Evolutionary conservation across 2,888 invertebrate species (phyloP).

Genomic region (Eupithecia dodoneata): DNA sequence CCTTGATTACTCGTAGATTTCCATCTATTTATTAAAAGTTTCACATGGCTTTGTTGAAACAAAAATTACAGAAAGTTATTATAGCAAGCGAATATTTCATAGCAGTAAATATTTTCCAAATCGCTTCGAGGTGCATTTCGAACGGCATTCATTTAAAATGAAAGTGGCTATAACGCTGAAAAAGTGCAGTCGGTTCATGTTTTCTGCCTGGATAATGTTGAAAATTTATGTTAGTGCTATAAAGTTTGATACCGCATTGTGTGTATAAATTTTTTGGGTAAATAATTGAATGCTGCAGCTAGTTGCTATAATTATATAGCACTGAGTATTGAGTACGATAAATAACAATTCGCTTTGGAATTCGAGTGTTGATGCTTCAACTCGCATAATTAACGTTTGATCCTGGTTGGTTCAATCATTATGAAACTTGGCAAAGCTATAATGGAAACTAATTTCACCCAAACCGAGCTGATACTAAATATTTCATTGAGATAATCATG

Average conservation of each 20-base stretch:
- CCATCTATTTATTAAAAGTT: background rate
- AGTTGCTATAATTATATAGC: background rate
- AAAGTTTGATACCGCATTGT: background rate
- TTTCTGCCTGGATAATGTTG: slow-evolving; percentile 7
- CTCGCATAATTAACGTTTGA: slow-evolving; percentile 3
- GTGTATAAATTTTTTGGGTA: background rate
- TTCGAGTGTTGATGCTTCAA: background rate
- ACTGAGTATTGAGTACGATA: background rate
- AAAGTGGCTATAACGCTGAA: slow-evolving; percentile 10
- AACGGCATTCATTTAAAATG: slow-evolving; percentile 11
- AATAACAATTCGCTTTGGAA: background rate
- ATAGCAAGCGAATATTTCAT: background rate
- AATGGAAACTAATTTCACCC: slow-evolving; percentile 15
- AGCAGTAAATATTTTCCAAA: slow-evolving; percentile 8
- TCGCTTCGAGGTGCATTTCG: slow-evolving; percentile 11
- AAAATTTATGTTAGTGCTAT: slow-evolving; percentile 1
- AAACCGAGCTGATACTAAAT: slow-evolving; percentile 7
- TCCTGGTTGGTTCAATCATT: slow-evolving; percentile 10
- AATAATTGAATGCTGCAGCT: background rate
- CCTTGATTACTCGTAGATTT: background rate
- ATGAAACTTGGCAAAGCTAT: slow-evolving; percentile 11
- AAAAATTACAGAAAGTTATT: background rate
- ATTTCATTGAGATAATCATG: background rate
- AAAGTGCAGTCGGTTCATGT: slow-evolving; percentile 5
- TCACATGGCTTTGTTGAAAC: background rate